A percentile compares a stretch with the other conserved stretches of the same genome.
phyloP scores from a whole-genome alignment of 1,140 invertebrate species.

The Drosophila albomicans region DNA sequence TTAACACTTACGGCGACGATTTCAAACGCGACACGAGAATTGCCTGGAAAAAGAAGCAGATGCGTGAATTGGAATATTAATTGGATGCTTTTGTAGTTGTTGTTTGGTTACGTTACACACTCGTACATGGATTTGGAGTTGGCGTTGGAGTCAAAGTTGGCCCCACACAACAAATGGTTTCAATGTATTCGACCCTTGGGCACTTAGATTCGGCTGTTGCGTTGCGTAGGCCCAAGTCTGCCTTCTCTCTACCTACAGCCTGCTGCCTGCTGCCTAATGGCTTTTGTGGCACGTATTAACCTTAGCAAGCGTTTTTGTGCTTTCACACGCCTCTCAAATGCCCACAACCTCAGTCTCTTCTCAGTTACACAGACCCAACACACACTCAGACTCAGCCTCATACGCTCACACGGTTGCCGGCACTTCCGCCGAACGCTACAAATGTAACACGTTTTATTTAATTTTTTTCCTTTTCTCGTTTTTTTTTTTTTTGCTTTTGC shows the following conservation, averaged over 20 bases:
- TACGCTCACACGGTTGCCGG: constrained; percentile 24
- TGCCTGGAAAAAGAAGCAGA: constrained; percentile 60
- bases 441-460: constrained; percentile 83
- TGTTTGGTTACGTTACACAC: constrained; percentile 8
- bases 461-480: constrained; percentile 39
- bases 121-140: constrained; percentile 2
- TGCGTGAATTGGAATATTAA: constrained; percentile 54
- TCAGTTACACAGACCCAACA: constrained; percentile 28
- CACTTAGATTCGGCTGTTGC: constrained; percentile 42
- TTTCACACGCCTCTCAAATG: constrained; percentile 28
- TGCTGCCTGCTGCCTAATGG: constrained; percentile 59
- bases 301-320: constrained; percentile 69
- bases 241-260: neutral
- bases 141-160: constrained; percentile 4
- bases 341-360: constrained; percentile 16
- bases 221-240: constrained; percentile 18
- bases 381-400: constrained; percentile 29
- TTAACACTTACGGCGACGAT: constrained; percentile 33
- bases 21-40: constrained; percentile 43
- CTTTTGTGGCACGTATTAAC: constrained; percentile 77
- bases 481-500: constrained; percentile 10
- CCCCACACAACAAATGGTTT: constrained; percentile 71
- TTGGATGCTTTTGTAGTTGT: constrained; percentile 36
- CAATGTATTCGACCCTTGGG: constrained; percentile 69
- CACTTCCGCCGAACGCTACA: constrained; percentile 73